A percentile compares a stretch with the other conserved stretches of the same genome.
phyloP scores from a whole-genome alignment of 2,888 invertebrate species.

The Andrena fulva region DNA sequence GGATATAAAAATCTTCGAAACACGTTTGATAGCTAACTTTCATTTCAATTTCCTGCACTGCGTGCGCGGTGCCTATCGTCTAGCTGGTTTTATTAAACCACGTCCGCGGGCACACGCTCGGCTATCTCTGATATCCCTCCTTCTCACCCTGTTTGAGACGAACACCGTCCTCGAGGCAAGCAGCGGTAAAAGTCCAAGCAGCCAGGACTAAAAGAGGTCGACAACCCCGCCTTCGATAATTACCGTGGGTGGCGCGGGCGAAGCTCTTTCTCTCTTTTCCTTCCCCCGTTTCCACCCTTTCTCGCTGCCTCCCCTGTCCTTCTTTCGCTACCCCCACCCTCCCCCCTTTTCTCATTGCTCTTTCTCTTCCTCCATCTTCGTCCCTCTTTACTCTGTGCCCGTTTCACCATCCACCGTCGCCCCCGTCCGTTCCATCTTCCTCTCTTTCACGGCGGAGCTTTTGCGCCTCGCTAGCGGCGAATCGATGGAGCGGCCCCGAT shows the following conservation, averaged over 20 bases:
- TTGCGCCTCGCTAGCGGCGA: conserved; percentile 70
- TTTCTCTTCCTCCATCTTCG: background rate
- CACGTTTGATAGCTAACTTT: conserved; percentile 23
- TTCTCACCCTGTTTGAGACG: conserved; percentile 50
- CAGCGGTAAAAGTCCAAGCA: conserved; percentile 65
- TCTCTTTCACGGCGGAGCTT: conserved; percentile 48
- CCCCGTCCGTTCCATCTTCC: conserved; percentile 16
- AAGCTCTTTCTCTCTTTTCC: conserved; percentile 53
- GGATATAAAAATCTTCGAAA: no score
- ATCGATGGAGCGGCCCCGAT: conserved; percentile 72
- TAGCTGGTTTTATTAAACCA: conserved; percentile 53
- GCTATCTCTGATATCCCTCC: conserved; percentile 42
- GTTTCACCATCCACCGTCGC: background rate
- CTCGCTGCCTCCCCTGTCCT: conserved; percentile 39
- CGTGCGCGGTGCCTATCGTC: conserved; percentile 7
- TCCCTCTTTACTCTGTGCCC: background rate
- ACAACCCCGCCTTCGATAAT: conserved; percentile 74
- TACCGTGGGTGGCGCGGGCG: conserved; percentile 71
- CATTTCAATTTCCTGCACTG: conserved; percentile 58
- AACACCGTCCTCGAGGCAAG: conserved; percentile 60
- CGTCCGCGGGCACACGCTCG: conserved; percentile 19
- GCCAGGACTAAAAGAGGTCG: conserved; percentile 72
- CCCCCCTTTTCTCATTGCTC: background rate
- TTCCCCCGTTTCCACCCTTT: conserved; percentile 20
- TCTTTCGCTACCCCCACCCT: conserved; percentile 15